A percentile compares a stretch with the other conserved stretches of the same genome.
phyloP scores from a whole-genome alignment of 2,113 vertebrate species.

The Heterotis niloticus region DNA sequence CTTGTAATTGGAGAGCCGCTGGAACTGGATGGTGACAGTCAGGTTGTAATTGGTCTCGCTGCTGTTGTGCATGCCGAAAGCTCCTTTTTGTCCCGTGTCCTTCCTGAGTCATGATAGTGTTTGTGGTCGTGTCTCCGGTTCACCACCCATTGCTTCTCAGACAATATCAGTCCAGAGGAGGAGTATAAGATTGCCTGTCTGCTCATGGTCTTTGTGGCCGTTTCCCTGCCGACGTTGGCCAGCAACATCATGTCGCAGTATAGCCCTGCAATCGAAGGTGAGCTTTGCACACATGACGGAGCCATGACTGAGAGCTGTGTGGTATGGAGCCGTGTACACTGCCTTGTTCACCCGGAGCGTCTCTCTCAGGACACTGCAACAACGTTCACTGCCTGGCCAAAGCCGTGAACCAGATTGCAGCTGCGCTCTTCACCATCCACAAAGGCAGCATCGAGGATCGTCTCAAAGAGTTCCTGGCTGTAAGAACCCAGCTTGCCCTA shows the following conservation, averaged over 20 bases:
- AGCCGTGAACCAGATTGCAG: conserved; percentile 97
- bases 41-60: no score
- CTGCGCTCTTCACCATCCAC: conserved; percentile 97
- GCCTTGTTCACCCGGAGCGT: conserved; percentile 27
- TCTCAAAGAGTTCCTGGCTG: conserved; percentile 95
- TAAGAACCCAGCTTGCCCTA: conserved; percentile 58
- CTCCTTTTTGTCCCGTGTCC: no score
- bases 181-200: conserved; percentile 98
- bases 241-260: conserved; percentile 99
- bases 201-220: conserved; percentile 97
- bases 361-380: conserved; percentile 89
- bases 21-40: no score
- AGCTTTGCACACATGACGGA: not conserved
- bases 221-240: conserved; percentile 89
- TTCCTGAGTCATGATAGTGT: no score
- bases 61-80: no score
- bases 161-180: conserved; percentile 97
- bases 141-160: conserved; percentile 55
- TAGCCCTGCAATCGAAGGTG: conserved; percentile 97
- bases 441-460: conserved; percentile 99
- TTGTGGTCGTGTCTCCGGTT: no score
- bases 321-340: not conserved
- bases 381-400: conserved; percentile 98
- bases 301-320: not conserved
- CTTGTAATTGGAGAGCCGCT: no score